Evolutionary conservation across 2,797 vertebrate genomes (phyloP).

Genomic region (Chrysocyon brachyurus): DNA sequence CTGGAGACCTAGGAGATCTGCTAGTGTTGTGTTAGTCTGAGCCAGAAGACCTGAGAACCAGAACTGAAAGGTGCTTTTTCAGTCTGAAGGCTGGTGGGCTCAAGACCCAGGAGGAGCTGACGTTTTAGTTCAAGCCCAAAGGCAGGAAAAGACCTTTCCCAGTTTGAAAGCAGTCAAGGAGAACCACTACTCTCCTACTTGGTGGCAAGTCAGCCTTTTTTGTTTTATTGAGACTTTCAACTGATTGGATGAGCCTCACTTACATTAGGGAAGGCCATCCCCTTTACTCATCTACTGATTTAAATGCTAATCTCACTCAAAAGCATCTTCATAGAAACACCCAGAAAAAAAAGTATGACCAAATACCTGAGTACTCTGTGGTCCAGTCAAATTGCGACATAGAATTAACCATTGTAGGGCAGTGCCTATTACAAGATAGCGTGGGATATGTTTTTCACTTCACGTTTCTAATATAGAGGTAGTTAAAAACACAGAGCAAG

Average conservation of each 20-base stretch:
- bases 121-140: background rate
- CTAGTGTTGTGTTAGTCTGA: background rate
- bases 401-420: background rate
- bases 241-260: background rate
- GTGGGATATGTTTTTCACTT: background rate
- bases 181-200: background rate
- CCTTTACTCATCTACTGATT: background rate
- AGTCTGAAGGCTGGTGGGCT: background rate
- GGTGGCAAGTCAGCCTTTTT: background rate
- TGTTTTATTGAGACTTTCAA: background rate
- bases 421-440: background rate
- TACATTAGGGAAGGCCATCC: background rate
- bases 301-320: background rate
- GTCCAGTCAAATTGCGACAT: background rate
- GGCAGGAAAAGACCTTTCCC: background rate
- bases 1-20: background rate
- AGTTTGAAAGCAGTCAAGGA: background rate
- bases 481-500: background rate
- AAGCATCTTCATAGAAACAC: background rate
- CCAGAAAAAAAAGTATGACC: background rate
- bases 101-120: background rate
- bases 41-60: background rate
- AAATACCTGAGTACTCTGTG: background rate
- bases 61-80: background rate
- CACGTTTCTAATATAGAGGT: slow-evolving; percentile 5